Percentiles rank a stretch among this genome's conserved stretches.
phyloP scores from a whole-genome alignment of 2,113 vertebrate species.

The Propithecus coquereli region DNA sequence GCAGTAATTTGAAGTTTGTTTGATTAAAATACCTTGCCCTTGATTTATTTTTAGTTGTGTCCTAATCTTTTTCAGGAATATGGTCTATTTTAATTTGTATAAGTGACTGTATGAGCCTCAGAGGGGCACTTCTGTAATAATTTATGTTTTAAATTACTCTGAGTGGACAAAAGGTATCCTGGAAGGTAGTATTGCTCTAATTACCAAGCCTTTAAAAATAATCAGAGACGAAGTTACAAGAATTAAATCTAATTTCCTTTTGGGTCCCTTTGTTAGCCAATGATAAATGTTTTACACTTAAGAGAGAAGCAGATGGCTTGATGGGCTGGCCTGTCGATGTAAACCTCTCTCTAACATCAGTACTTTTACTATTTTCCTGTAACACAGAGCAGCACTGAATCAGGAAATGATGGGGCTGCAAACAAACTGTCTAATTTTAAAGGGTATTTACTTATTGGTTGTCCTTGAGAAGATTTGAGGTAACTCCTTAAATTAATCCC shows the following conservation, averaged over 20 bases:
- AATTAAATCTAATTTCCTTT: slow-evolving; percentile 50
- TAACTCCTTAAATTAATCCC: background rate
- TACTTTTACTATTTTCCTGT: background rate
- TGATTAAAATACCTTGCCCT: slow-evolving; percentile 30
- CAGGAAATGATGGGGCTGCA: background rate
- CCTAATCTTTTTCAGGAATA: slow-evolving; percentile 4
- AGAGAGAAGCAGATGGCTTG: background rate
- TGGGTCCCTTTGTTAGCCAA: slow-evolving; percentile 16
- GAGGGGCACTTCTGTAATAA: background rate
- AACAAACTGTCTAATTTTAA: background rate
- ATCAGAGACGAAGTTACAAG: slow-evolving; percentile 8
- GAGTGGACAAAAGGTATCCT: slow-evolving; percentile 1
- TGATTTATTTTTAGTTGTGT: slow-evolving; percentile 34
- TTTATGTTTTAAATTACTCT: slow-evolving; percentile 21
- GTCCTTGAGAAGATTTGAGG: background rate
- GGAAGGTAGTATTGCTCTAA: background rate
- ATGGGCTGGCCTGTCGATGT: background rate
- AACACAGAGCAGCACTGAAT: background rate
- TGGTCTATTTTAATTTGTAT: background rate
- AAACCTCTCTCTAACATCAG: background rate
- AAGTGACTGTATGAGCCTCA: background rate
- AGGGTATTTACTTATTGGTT: background rate
- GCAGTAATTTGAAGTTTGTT: background rate
- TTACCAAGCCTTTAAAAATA: slow-evolving; percentile 40
- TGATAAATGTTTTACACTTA: background rate